These are phyloP conservation scores for Tadarida brasiliensis DNA, from an alignment of 2,797 vertebrate genomes.

Conservation along the genomic window DNA sequence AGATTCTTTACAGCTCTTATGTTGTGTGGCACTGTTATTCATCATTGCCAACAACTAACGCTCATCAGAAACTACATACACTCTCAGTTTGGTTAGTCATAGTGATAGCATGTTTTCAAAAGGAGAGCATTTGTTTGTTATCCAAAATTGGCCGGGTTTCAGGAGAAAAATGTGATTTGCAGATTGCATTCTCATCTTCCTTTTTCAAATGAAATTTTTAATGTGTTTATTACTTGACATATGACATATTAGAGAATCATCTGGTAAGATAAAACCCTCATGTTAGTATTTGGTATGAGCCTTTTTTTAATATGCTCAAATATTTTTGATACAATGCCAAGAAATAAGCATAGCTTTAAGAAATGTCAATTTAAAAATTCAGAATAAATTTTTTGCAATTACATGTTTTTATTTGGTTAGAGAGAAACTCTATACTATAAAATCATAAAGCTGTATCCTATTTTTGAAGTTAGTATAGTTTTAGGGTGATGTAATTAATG, in stretches of 20 bases:
- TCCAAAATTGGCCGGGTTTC: constrained; percentile 71
- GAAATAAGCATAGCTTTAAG: constrained; percentile 64
- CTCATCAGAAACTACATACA: constrained; percentile 3
- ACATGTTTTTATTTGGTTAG: constrained; percentile 38
- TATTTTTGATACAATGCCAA: constrained; percentile 68
- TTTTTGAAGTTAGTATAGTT: constrained; percentile 29
- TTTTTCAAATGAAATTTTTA: constrained; percentile 74
- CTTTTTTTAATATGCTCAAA: constrained; percentile 67
- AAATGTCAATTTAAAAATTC: constrained; percentile 64
- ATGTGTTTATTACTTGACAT: constrained; percentile 78
- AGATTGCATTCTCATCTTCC: constrained; percentile 73
- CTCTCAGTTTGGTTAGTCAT: constrained; percentile 53
- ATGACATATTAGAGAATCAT: constrained; percentile 72
- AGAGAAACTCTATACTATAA: constrained; percentile 23
- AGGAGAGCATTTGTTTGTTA: constrained; percentile 69
- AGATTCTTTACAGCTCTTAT: not conserved
- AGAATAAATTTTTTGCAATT: constrained; percentile 58
- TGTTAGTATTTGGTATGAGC: constrained; percentile 68
- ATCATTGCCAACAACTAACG: constrained; percentile 22
- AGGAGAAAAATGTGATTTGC: constrained; percentile 72
- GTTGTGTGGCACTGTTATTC: not conserved
- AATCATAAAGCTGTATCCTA: not conserved
- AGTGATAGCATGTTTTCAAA: constrained; percentile 58
- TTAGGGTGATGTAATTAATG: not conserved
- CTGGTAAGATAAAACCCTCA: constrained; percentile 73